Evolutionary conservation across 2,888 invertebrate species (phyloP), one percentile per base, ranked within the genome.

Genomic region (Agrotis ipsilon): DNA sequence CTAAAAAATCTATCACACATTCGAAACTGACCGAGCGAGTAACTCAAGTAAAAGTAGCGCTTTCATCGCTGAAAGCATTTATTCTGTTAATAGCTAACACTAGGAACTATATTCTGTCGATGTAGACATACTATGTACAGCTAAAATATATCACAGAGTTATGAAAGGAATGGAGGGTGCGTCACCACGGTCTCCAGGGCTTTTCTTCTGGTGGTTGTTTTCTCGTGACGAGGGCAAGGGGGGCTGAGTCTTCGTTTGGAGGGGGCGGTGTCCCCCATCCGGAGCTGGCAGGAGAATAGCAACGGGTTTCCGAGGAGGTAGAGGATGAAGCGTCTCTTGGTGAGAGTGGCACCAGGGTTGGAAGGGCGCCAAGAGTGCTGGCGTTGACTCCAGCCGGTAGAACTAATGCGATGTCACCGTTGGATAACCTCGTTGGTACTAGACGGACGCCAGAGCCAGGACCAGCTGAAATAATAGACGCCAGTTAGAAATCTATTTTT

Each of bases 141-240:
- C 76, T 82, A 85, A 70, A 73, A 75, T 79, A 87, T 90, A 90
- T 90, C 90, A 85, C 89, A 91, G 88, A 85, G 84, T 82, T 78
- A 77, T 86, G 71, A 83, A 78, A 82, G 89, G 89, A 91, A 89
- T 90, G 85, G 75, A 79, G 75, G 75, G 60, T 64, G 52, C 77
- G 93, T 96, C 96, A 98, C 98, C 98, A 98, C 3, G 98, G 98
- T 88, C 98, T 96, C 98, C 98, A 98, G 39, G 98, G 98, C 88
- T 97, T 97, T 57, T 98, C 98, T 87, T 98, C 98, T 87, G 94
- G 84, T 14, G 96, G 90, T 94, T 96, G 85, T 89, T 96, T 95
- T 97, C 98, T 97, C 86, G 98, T 98, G 21, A 98, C 98, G 82
- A 98, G 94, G 6, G 98, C 97, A 45, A 98, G 93, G 0, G 98